Conservation (phyloP, 2,888 invertebrate species). For the Aradus depressus region DNA sequence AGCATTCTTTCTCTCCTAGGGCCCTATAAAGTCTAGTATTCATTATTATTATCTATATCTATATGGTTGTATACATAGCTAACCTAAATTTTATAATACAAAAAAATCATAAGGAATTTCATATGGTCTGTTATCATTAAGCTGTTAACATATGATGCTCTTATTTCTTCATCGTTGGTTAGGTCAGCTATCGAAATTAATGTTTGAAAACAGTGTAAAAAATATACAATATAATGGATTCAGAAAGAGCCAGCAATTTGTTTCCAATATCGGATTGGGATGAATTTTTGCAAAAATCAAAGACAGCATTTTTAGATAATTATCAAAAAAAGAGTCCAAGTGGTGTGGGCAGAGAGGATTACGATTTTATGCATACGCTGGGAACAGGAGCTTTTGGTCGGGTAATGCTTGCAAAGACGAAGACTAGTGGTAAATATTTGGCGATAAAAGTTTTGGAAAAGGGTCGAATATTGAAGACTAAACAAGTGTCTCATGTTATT, state of each 20-base stretch:
- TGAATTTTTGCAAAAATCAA: not conserved
- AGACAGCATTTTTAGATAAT: not conserved
- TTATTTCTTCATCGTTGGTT: too few relatives aligned
- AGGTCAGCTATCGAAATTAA: too few relatives aligned
- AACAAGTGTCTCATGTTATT: conserved; percentile 47
- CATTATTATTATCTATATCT: too few relatives aligned
- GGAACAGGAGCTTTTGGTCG: conserved; percentile 51
- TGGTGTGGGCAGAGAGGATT: conserved; percentile 16
- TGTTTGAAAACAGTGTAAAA: not conserved
- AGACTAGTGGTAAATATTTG: conserved; percentile 40
- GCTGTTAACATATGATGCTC: not conserved
- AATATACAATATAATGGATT: not conserved
- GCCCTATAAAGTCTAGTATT: not conserved
- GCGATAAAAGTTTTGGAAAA: conserved; percentile 53
- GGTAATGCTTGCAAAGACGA: conserved; percentile 48
- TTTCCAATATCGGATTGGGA: not conserved
- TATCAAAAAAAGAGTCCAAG: not conserved
- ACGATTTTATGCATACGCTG: conserved; percentile 32
- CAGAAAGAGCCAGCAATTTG: not conserved
- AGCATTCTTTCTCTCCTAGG: not conserved
- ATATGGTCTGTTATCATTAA: not conserved
- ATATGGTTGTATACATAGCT: too few relatives aligned
- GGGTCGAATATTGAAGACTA: conserved; percentile 50
- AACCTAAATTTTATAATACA: not conserved
- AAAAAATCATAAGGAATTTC: not conserved